Conservation (phyloP, 2,113 vertebrate genomes). For the Cyprinodon tularosa region DNA sequence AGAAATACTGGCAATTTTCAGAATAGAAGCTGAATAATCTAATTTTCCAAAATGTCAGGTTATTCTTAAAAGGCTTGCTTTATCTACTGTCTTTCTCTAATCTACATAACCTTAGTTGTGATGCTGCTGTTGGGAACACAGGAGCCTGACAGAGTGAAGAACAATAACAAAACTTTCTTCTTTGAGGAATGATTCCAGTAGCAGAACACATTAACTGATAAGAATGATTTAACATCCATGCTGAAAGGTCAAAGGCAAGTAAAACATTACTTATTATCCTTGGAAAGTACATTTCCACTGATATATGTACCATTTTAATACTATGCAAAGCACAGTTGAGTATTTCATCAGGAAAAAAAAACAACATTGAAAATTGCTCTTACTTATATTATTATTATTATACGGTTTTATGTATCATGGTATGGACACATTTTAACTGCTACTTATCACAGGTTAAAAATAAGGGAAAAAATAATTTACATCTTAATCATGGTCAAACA, state of each 20-base stretch:
- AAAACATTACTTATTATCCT: slow-evolving; percentile 19
- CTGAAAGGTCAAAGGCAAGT: slow-evolving; percentile 50
- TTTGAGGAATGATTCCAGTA: slow-evolving; percentile 39
- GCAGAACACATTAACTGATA: slow-evolving; percentile 38
- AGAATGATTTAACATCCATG: slow-evolving; percentile 41
- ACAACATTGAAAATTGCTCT: too few species aligned
- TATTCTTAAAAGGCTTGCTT: slow-evolving; percentile 17
- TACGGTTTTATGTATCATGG: too few species aligned
- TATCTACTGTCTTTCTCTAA: slow-evolving; percentile 18
- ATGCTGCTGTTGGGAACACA: slow-evolving; percentile 6
- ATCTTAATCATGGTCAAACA: too few species aligned
- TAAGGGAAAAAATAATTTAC: too few species aligned
- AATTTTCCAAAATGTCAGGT: slow-evolving; percentile 5
- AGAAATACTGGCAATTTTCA: neutral
- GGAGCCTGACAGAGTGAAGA: slow-evolving; percentile 21
- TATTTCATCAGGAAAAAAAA: neutral
- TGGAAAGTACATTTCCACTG: slow-evolving; percentile 9
- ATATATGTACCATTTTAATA: neutral
- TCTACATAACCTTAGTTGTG: slow-evolving; percentile 34
- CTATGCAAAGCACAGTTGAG: neutral
- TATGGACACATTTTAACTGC: too few species aligned
- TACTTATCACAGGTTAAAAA: too few species aligned
- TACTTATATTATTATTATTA: too few species aligned
- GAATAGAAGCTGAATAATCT: neutral
- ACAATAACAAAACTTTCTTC: slow-evolving; percentile 20